Evolutionary conservation across 2,797 vertebrate species (phyloP).

Genomic region (Leptatherina wallacei): DNA sequence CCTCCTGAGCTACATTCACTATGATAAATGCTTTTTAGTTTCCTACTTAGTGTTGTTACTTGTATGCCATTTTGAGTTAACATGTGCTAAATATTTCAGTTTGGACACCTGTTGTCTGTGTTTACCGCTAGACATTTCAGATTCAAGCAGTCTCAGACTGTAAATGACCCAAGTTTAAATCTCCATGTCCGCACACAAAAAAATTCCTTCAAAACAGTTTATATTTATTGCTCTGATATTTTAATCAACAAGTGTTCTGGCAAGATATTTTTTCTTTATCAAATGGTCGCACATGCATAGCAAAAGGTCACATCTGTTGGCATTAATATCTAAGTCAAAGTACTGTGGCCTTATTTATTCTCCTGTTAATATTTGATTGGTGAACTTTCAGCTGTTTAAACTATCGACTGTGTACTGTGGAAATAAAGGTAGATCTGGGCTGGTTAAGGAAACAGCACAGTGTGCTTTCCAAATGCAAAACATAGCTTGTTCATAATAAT

Average conservation of each 20-base stretch:
- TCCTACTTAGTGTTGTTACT: background rate
- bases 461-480: background rate
- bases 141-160: background rate
- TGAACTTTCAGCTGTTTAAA: slow-evolving; percentile 6
- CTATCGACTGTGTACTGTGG: background rate
- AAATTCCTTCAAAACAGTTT: slow-evolving; percentile 21
- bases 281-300: background rate
- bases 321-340: background rate
- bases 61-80: background rate
- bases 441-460: background rate
- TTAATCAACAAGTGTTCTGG: slow-evolving; percentile 2
- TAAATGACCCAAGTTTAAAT: background rate
- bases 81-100: background rate
- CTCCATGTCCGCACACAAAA: background rate
- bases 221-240: slow-evolving; percentile 40
- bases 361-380: slow-evolving; percentile 36
- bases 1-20: background rate
- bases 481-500: background rate
- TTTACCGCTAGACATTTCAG: slow-evolving; percentile 3
- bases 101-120: background rate
- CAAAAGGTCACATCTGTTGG: background rate
- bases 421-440: background rate
- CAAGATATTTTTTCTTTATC: background rate
- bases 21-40: background rate
- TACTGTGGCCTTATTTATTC: slow-evolving; percentile 12